A percentile compares a stretch with the other conserved stretches of the same genome.
Conservation (phyloP, 1,140 invertebrate genomes). For the Heliconius hermathena region DNA sequence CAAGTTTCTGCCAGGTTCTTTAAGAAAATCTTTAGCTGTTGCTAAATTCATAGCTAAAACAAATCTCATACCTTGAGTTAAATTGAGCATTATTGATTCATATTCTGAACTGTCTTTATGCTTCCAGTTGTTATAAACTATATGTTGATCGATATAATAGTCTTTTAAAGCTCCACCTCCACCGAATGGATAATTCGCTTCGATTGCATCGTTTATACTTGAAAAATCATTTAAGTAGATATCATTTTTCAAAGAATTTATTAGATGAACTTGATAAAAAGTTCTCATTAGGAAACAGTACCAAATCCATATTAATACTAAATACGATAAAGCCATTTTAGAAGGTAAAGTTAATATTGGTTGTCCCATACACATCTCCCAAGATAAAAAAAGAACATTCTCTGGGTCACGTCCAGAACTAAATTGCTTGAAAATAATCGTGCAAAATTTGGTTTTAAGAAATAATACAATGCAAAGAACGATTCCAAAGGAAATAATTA, state of each 20-base stretch:
- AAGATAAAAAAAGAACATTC: constrained; percentile 58
- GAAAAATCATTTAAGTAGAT: constrained; percentile 51
- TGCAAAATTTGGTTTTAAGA: constrained; percentile 44
- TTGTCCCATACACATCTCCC: constrained; percentile 65
- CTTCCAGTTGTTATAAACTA: constrained; percentile 57
- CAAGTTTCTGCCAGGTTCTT: constrained; percentile 44
- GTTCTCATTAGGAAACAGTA: constrained; percentile 68
- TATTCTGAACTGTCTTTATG: constrained; percentile 52
- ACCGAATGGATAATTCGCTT: constrained; percentile 56
- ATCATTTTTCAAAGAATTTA: constrained; percentile 59
- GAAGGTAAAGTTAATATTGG: constrained; percentile 51
- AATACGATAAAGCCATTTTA: constrained; percentile 46
- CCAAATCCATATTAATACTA: constrained; percentile 60
- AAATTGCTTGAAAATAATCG: constrained; percentile 23
- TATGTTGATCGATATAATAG: constrained; percentile 57
- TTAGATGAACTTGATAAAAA: constrained; percentile 66
- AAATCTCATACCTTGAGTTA: constrained; percentile 60
- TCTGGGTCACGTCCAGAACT: constrained; percentile 32
- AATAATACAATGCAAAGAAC: constrained; percentile 47
- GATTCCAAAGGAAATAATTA: constrained; percentile 50
- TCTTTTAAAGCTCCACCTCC: constrained; percentile 62
- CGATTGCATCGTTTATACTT: constrained; percentile 57
- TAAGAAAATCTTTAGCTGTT: constrained; percentile 46
- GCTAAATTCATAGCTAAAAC: constrained; percentile 62
- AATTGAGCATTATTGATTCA: constrained; percentile 40